Percentiles rank a stretch among this genome's conserved stretches.
These are phyloP conservation scores for Lutjanus campechanus DNA, from an alignment of 2,797 vertebrate species.

Conservation along the genomic window DNA sequence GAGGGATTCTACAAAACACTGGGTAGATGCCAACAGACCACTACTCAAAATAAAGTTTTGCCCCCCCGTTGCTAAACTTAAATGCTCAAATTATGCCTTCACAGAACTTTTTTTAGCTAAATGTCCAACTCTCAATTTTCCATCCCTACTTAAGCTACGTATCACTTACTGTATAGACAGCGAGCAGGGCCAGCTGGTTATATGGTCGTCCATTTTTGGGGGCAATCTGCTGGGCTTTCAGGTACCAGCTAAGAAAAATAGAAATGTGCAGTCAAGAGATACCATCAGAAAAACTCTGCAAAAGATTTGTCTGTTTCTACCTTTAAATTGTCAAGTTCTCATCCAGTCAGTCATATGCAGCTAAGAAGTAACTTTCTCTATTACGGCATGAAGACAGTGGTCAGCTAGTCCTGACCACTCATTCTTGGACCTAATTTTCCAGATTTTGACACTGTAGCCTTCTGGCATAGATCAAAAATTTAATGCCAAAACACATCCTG, in stretches of 20 bases:
- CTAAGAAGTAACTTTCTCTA: not conserved
- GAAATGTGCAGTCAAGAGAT: not conserved
- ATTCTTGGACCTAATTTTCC: not conserved
- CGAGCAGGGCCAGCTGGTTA: constrained; percentile 96
- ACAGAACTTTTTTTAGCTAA: not conserved
- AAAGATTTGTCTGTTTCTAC: not conserved
- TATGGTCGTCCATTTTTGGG: constrained; percentile 99
- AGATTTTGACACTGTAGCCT: not conserved
- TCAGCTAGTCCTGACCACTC: not conserved
- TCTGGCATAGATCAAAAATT: not conserved
- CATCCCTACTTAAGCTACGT: not conserved
- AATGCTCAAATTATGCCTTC: not conserved
- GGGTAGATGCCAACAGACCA: not conserved
- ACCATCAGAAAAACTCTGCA: not conserved
- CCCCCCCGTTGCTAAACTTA: not conserved
- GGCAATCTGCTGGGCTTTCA: constrained; percentile 98
- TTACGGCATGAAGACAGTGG: not conserved
- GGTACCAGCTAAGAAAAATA: constrained; percentile 91
- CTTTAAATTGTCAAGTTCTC: not conserved
- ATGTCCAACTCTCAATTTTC: not conserved
- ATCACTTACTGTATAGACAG: constrained; percentile 95
- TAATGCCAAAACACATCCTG: not conserved
- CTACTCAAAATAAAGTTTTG: constrained; percentile 5
- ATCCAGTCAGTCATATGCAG: not conserved
- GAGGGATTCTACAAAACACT: not conserved